These are phyloP conservation scores for Sisyra terminalis DNA, from an alignment of 2,888 invertebrate genomes.

Conservation along the genomic window DNA sequence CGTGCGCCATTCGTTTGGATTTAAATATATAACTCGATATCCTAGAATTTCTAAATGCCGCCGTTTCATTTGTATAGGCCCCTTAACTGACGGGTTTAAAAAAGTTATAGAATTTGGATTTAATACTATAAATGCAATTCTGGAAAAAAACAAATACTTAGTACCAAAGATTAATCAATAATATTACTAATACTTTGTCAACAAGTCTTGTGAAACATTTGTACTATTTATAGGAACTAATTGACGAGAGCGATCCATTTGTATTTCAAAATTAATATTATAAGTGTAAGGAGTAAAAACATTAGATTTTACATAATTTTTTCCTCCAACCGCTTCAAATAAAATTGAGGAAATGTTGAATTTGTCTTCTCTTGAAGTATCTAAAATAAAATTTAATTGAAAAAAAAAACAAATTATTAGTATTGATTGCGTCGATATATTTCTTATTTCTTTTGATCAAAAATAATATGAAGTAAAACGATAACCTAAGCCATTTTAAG, in stretches of 20 bases:
- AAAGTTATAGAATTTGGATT: conserved; percentile 30
- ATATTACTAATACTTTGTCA: conserved; percentile 15
- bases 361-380: conserved; percentile 12
- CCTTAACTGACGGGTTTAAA: conserved; percentile 28
- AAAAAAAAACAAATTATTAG: background rate
- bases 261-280: conserved; percentile 24
- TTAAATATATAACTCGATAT: conserved; percentile 36
- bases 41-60: conserved; percentile 46
- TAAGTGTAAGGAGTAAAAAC: conserved; percentile 28
- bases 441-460: too few species aligned
- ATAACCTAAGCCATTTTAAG: too few species aligned
- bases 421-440: too few species aligned
- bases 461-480: too few species aligned
- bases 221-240: background rate
- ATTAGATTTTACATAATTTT: conserved; percentile 18
- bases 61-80: conserved; percentile 31
- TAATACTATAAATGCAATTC: conserved; percentile 31
- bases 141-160: conserved; percentile 15
- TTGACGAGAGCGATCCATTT: conserved; percentile 15
- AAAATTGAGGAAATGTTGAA: conserved; percentile 16
- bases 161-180: background rate
- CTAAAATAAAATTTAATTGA: conserved; percentile 11
- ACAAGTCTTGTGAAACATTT: background rate
- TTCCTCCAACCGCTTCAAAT: conserved; percentile 17
- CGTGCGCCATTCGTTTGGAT: conserved; percentile 34